Base-by-base conservation (phyloP, 2,113 vertebrate species). In the Plectropomus leopardus region DNA sequence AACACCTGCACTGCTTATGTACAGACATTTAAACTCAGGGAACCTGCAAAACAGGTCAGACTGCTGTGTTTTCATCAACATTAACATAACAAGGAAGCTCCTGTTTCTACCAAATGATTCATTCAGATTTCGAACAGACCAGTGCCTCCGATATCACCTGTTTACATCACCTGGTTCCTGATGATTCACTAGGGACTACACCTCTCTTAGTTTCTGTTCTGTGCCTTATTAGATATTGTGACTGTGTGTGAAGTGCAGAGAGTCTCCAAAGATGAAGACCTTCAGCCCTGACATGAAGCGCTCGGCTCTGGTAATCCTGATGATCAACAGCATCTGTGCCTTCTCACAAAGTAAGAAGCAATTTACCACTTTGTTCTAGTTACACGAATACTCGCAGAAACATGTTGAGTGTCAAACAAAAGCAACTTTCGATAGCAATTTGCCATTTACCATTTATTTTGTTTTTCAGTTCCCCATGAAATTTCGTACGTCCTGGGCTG, bases 391-490 rank as follows among this genome's bases (percentile, higher is more conserved):
- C 36, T 36, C 36, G 7, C 36, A 36, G 3, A 36, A 36, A 36
- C 36, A 7, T 10, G 8, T 36, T 36, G 36, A 36, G 2, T 36
- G 36, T 36, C 28, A 59, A 5, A 34, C 19, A 57, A 1, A 17
- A 57, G 28, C 7, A 7, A 32, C 26, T 30, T 19, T 26, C 54
- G 28, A 2, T 19, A 11, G 1, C 10, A 28, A 17, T 64, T 47
- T 24, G 1, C 47, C 13, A 2, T 68, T 45, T 53, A 15, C 69
- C 9, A 11, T 78, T 9, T 9, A 51, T 5, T 2, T 54, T 87
- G 13, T 72, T 66, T 88, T 90, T 32, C 72, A 92, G 88, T 65
- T 73, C 9, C 24, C 7, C 82, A 87, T 74, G 86, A 89, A 54
- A 0, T 64, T 5, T 0, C 1, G 2, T 50, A 55, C 10, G 0